A percentile compares a stretch with the other conserved stretches of the same genome.
Conservation (phyloP, 2,113 vertebrate species). For the Cheirogaleus medius region DNA sequence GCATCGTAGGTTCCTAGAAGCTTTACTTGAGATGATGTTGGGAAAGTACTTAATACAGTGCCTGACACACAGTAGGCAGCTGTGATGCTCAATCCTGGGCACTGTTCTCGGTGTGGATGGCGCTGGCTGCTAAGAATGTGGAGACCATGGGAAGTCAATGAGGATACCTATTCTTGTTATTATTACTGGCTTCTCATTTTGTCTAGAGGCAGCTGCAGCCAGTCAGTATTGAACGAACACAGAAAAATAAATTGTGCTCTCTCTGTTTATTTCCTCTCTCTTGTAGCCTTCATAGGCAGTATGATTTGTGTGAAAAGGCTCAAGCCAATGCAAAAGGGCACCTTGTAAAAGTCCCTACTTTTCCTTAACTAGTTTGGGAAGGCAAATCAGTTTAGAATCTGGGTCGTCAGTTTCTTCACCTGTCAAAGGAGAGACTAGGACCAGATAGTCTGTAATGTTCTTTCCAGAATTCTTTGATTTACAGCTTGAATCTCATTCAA, state of each 20-base stretch:
- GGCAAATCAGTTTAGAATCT: background rate
- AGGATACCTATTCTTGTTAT: background rate
- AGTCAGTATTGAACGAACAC: background rate
- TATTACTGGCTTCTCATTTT: background rate
- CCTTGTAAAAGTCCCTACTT: background rate
- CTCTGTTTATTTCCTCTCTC: background rate
- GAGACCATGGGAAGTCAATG: background rate
- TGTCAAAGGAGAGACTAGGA: background rate
- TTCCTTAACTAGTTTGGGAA: background rate
- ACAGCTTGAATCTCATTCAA: background rate
- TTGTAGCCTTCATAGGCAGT: background rate
- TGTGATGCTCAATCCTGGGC: background rate
- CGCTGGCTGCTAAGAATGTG: background rate
- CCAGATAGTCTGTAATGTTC: background rate
- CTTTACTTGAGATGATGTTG: background rate
- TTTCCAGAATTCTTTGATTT: conserved; percentile 36
- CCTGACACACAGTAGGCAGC: background rate
- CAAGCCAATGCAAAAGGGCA: background rate
- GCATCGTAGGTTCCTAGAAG: background rate
- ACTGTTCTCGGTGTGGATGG: background rate
- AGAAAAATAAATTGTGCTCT: background rate
- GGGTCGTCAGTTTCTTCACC: background rate
- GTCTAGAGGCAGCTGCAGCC: background rate
- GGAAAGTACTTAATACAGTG: background rate
- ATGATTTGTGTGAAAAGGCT: background rate